Percentiles rank a stretch among this genome's conserved stretches.
Conservation (phyloP, 2,888 invertebrate genomes). For the Tenthredo mesomela region DNA sequence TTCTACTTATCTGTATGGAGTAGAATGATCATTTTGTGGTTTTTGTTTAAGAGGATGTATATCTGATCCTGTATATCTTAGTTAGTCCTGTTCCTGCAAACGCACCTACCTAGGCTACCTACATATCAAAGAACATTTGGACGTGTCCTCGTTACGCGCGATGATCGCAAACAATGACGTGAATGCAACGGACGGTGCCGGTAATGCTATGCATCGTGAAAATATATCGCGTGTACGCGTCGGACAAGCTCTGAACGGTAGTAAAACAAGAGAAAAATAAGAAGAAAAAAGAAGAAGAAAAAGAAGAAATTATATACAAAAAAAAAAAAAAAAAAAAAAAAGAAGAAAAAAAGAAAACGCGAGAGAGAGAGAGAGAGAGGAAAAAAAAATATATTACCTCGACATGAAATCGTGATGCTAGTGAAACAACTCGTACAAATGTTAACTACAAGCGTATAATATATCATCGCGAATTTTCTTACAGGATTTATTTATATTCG, state of each 20-base stretch:
- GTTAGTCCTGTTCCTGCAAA: slow-evolving; percentile 4
- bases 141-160: slow-evolving; percentile 68
- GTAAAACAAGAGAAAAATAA: not conserved
- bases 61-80: not conserved
- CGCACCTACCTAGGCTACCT: not conserved
- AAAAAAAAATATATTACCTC: not conserved
- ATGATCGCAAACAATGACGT: slow-evolving; percentile 72
- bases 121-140: slow-evolving; percentile 35
- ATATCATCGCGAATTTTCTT: not conserved
- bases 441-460: not conserved
- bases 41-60: not conserved
- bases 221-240: slow-evolving; percentile 63
- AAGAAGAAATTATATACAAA: not conserved
- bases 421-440: slow-evolving; percentile 5
- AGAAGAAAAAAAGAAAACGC: not conserved
- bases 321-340: not conserved
- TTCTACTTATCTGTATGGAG: not conserved
- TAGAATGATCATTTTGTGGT: not conserved
- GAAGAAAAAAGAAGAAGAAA: not conserved
- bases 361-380: too few species aligned
- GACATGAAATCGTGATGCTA: not conserved
- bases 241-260: slow-evolving; percentile 17
- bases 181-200: slow-evolving; percentile 69
- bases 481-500: not conserved
- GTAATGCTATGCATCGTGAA: slow-evolving; percentile 71